These are phyloP conservation scores for Notolepis coatsorum DNA, from an alignment of 2,797 vertebrate genomes.

Conservation along the genomic window DNA sequence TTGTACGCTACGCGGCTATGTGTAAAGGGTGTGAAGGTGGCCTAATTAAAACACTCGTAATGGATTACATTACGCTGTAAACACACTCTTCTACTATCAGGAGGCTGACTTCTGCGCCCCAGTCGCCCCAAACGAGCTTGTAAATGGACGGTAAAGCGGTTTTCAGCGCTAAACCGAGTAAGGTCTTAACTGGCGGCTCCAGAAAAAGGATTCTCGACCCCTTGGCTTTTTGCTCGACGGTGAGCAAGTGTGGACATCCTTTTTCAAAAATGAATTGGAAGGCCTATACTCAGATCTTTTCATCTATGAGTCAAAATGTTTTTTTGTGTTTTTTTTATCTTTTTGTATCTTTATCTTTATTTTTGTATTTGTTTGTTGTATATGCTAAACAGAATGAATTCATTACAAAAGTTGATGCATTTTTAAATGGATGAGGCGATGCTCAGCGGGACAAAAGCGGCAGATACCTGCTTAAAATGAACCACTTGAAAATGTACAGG, in stretches of 20 bases:
- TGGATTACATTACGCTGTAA: conserved; percentile 48
- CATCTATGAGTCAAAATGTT: background rate
- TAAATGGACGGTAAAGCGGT: conserved; percentile 11
- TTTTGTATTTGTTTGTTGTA: no score
- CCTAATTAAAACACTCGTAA: conserved; percentile 47
- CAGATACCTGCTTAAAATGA: background rate
- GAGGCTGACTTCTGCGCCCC: conserved; percentile 19
- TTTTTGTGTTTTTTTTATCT: no score
- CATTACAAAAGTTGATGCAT: background rate
- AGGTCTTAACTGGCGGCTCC: background rate
- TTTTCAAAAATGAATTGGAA: background rate
- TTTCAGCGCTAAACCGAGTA: background rate
- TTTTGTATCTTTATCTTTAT: no score
- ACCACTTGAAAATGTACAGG: conserved; percentile 31
- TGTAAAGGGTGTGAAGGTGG: conserved; percentile 27
- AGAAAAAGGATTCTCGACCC: background rate
- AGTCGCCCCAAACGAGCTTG: conserved; percentile 13
- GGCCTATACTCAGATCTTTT: background rate
- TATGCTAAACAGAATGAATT: background rate
- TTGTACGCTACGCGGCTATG: conserved; percentile 12
- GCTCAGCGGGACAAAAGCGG: background rate
- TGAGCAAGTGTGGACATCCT: background rate
- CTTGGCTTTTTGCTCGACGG: background rate
- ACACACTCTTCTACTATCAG: conserved; percentile 20
- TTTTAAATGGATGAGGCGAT: background rate